These are phyloP conservation scores for Teleopsis dalmanni DNA, from an alignment of 1,140 invertebrate species.

Conservation along the genomic window DNA sequence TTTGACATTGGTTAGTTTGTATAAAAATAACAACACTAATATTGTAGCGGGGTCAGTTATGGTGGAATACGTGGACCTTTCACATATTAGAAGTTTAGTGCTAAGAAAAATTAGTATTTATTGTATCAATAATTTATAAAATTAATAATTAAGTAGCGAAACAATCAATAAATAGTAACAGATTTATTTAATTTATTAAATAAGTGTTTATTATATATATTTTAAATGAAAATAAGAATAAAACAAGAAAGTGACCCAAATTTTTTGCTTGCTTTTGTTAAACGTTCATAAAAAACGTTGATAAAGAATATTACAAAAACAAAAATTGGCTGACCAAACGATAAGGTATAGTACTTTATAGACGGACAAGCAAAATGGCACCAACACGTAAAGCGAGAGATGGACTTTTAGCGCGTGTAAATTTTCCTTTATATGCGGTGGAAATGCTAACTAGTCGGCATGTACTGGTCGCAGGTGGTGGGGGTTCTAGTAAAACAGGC, in stretches of 20 bases:
- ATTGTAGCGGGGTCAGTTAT: no score
- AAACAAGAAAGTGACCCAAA: no score
- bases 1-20: no score
- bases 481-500: conserved; percentile 89
- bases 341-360: neutral
- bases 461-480: conserved; percentile 89
- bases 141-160: conserved; percentile 7
- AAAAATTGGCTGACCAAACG: no score
- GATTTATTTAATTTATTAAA: no score
- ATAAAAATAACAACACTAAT: no score
- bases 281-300: no score
- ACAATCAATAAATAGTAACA: conserved; percentile 1
- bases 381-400: conserved; percentile 46
- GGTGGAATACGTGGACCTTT: conserved; percentile 14
- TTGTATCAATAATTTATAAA: conserved; percentile 2
- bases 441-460: conserved; percentile 86
- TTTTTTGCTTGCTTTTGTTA: no score
- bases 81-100: conserved; percentile 4
- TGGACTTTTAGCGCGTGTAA: conserved; percentile 71
- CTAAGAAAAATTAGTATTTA: conserved; percentile 1
- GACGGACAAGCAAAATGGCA: conserved; percentile 20
- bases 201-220: no score
- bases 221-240: no score
- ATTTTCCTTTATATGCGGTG: conserved; percentile 88
- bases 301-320: neutral